These are phyloP conservation scores for Eumacrocentrus americanus DNA, from an alignment of 2,888 invertebrate species.

Conservation along the genomic window DNA sequence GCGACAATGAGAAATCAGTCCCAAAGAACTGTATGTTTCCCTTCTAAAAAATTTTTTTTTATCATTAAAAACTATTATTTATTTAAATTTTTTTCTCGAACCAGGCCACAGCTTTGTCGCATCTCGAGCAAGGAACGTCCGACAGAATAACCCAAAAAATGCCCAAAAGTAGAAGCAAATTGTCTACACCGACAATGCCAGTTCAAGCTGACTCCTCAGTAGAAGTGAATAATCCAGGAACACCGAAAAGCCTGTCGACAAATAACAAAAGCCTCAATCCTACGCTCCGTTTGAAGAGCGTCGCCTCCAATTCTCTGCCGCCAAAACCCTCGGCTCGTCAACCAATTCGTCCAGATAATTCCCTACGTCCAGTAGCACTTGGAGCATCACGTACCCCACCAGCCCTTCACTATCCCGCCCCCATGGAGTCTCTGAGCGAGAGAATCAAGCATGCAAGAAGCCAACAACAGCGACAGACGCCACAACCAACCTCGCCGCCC, in stretches of 20 bases:
- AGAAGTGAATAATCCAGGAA: neutral
- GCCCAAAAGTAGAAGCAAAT: neutral
- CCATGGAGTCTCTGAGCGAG: slow-evolving; percentile 49
- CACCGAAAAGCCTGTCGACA: slow-evolving; percentile 9
- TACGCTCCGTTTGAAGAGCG: slow-evolving; percentile 37
- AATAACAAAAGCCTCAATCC: slow-evolving; percentile 33
- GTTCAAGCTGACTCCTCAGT: neutral
- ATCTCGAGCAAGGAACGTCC: slow-evolving; percentile 7
- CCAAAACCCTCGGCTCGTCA: slow-evolving; percentile 29
- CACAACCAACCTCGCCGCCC: slow-evolving; percentile 18
- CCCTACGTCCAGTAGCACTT: neutral
- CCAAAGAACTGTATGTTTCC: slow-evolving; percentile 42
- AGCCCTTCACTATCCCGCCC: slow-evolving; percentile 25
- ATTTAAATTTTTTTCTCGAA: slow-evolving; percentile 2
- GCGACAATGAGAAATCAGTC: slow-evolving; percentile 43
- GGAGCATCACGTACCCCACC: slow-evolving; percentile 8
- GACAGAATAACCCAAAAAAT: neutral
- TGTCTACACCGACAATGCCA: neutral
- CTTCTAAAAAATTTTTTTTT: neutral
- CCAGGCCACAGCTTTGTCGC: slow-evolving; percentile 1
- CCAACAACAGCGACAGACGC: slow-evolving; percentile 38
- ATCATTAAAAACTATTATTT: no score
- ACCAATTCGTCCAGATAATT: slow-evolving; percentile 31
- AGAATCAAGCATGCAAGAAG: slow-evolving; percentile 49
- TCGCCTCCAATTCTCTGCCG: slow-evolving; percentile 37